A percentile compares a stretch with the other conserved stretches of the same genome.
Conservation (phyloP, 2,113 vertebrate genomes). For the Caloenas nicobarica region DNA sequence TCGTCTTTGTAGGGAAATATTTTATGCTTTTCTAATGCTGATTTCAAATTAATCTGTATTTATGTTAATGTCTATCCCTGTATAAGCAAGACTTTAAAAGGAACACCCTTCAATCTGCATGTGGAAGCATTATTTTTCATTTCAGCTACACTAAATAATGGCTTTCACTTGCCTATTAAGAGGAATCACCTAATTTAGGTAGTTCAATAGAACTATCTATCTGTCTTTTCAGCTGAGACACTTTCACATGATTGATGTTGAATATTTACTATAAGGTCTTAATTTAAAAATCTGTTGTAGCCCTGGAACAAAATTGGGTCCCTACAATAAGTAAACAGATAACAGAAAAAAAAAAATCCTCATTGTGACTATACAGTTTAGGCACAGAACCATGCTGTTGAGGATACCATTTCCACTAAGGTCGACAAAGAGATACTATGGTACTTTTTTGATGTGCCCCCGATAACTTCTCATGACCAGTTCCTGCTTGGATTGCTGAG, state of each 20-base stretch:
- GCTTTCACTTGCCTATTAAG: neutral
- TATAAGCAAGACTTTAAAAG: neutral
- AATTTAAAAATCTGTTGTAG: neutral
- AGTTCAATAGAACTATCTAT: fast-evolving
- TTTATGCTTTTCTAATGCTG: neutral
- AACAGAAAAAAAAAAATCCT: neutral
- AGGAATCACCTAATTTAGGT: neutral
- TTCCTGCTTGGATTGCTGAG: neutral
- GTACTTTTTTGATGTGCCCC: neutral
- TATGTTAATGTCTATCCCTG: neutral
- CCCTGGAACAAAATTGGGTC: neutral
- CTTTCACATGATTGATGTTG: neutral
- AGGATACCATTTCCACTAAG: neutral
- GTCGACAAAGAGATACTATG: neutral
- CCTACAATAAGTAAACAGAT: neutral
- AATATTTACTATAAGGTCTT: neutral
- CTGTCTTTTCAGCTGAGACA: neutral
- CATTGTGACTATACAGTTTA: neutral
- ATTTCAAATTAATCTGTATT: neutral
- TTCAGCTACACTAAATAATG: neutral
- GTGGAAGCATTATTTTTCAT: neutral
- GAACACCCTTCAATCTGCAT: neutral
- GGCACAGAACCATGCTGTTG: neutral
- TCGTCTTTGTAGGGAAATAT: neutral
- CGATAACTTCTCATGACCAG: neutral